Base-by-base conservation (phyloP, 2,888 invertebrate species). In the Ichneumoninae sp. region DNA sequence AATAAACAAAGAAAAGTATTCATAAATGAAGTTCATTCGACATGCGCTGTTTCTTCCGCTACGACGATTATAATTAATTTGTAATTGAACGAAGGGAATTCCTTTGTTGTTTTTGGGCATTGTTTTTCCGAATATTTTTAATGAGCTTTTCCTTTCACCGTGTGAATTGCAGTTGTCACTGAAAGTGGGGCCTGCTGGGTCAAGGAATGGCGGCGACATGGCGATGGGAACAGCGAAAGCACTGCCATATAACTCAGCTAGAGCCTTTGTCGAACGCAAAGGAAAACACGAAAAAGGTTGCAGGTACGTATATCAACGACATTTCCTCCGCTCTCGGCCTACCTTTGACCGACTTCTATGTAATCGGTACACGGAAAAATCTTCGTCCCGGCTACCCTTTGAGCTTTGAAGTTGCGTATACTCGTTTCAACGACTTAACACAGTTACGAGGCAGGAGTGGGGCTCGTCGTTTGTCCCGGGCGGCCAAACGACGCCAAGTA, bases 121-220 rank as follows among this genome's bases (percentile, higher is more conserved):
- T 50, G 10, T n/a, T 30, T 7, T 13, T 22, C 33, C n/a, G 52
- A 8, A 5, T 22, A 16, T 52, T 66, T 36, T 66, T 40, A 7
- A 22, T 68, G 13, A 44, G 33, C 26, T 44, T 57, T 26, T 47
- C n/a, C 30, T 74, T 13, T 79, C 44, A 1, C 50, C 10, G 44
- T 81, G 5, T 78, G 68, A n/a, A 79, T 90, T 91, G 44, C 90
- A 93, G 93, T 90, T 89, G 89, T 87, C 86, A 89, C 84, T 87
- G 88, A 88, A 89, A 89, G 86, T 86, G 89, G 57, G 86, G 86
- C 87, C 88, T 89, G 90, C 90, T 92, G 91, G 90, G 89, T 89
- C 89, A 86, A 93, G 93, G 93, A 92, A 93, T 93, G 93, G 93
- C 93, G 93, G 91, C 89, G 90, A 91, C 92, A 93, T 91, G 92